Evolutionary conservation across 2,888 invertebrate genomes (phyloP), one percentile per base, ranked within the genome.

Genomic region (Cynaeus angustus): DNA sequence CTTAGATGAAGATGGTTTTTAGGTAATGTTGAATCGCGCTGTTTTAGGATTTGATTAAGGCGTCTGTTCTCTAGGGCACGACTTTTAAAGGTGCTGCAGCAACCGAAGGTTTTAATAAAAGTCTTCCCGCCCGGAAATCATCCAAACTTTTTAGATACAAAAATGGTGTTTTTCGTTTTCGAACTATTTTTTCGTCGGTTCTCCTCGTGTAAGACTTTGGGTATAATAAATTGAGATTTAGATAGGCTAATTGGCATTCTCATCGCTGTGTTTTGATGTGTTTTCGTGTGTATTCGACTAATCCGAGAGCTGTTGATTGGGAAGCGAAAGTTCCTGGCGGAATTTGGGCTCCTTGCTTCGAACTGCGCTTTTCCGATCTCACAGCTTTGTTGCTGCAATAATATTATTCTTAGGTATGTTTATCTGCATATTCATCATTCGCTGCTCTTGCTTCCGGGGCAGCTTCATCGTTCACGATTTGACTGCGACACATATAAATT

Each of bases 121-220:
- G 85, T 85, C 85, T 85, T 85, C 85, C 85, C 84, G 84, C 85
- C 85, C 84, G 83, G 77, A 83, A 83, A 83, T 82, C 83, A 82
- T 80, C 76, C 77, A 75, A 66, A 70, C 52, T 67, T 70, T 71
- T 56, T 67, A 72, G 69, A 68, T 67, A 69, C 56, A 66, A 66
- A 50, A 50, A 12, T 30, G 28, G 8, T 37, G n/a, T 16, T 16
- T 13, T 56, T 64, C 41, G 48, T 62, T 7, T 8, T 21, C 8
- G 41, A 30, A 28, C 3, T 12, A 33, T 59, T 33, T 55, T 59
- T 67, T 67, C 74, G 8, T 56, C 43, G 28, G 73, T 65, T 41
- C 52, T 38, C 62, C 66, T 72, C 50, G 21, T 53, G 43, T 61
- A 53, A 61, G 67, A 67, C 61, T 65, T 68, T 71, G 52, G 68